Base-by-base conservation (phyloP, 2,888 invertebrate species). In the Cosmorhoe ocellata region DNA sequence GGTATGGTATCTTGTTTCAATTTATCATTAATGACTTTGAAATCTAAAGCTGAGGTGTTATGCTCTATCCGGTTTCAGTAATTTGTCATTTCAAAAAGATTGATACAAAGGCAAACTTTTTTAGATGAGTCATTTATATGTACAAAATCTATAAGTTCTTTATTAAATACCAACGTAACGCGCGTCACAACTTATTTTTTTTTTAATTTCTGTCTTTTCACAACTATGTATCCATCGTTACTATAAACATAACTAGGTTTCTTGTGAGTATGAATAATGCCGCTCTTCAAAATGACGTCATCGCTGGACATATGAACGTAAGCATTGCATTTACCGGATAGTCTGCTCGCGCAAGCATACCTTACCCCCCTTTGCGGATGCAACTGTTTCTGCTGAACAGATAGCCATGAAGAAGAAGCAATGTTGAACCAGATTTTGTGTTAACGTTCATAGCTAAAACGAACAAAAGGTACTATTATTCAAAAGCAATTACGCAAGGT, bases 351-450 rank as follows among this genome's bases (percentile, higher is more conserved):
- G 12, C 74, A 74, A 0, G 61, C 66, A 33, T 57, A 74, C 14
- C 69, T 59, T 1, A 13, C 0, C 72, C 69, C 0, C 64, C 63
- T 1, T 63, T 22, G 0, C 61, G 41, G 8, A 67, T 28, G 9
- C 18, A 53, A 3, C 61, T 54, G 26, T 68, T 70, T 42, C 59
- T 72, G 45, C 69, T 73, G 52, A 67, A 77, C 0, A 74, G 58
- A 27, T 66, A 72, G 3, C 67, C 69, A 12, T 63, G 52, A 18
- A 69, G 48, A 2, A 76, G 54, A 5, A 74, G 51, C 6, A 75
- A 42, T 2, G 46, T 43, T 0, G 43, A 57, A 0, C 73, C 71
- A 6, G 48, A 34, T 2, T 13, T 31, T 3, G 66, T 65, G 42
- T 60, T 54, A 26, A 68, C 68, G 48, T 67, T 71, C 10, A 12